phyloP scores from a whole-genome alignment of 2,797 vertebrate species.

The Coracias cyanogaster region DNA sequence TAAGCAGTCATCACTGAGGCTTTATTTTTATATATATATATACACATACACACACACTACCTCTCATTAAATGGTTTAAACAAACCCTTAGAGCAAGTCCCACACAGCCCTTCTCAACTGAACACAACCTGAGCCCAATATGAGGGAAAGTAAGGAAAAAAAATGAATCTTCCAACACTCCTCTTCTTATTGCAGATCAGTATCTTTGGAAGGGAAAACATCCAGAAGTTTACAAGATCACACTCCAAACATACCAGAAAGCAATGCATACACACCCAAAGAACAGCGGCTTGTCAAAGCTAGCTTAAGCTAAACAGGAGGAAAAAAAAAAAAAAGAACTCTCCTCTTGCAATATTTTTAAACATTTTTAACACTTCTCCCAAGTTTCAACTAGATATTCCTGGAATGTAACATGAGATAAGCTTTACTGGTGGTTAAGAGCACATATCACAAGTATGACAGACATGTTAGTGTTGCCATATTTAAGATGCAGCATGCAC shows the following conservation, averaged over 20 bases:
- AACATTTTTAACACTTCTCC: neutral
- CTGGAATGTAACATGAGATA: neutral
- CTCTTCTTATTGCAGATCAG: neutral
- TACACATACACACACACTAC: neutral
- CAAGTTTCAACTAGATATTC: neutral
- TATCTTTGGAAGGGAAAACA: neutral
- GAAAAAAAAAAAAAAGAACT: neutral
- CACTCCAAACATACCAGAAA: neutral
- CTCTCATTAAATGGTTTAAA: neutral
- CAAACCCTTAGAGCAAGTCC: neutral
- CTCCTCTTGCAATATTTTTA: neutral
- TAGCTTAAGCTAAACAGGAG: neutral
- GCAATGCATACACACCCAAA: neutral
- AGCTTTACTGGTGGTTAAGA: conserved; percentile 33
- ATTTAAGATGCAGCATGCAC: conserved; percentile 19
- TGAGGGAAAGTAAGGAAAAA: neutral
- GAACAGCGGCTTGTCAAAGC: neutral
- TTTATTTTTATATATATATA: neutral
- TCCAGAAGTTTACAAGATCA: neutral
- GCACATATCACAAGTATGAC: conserved; percentile 10
- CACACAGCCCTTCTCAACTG: neutral
- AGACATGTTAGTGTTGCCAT: conserved; percentile 35
- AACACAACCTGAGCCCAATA: neutral
- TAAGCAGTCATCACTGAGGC: neutral
- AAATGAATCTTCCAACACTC: neutral